Base-by-base conservation (phyloP, 2,113 vertebrate species). In the Hydrolagus affinis region DNA sequence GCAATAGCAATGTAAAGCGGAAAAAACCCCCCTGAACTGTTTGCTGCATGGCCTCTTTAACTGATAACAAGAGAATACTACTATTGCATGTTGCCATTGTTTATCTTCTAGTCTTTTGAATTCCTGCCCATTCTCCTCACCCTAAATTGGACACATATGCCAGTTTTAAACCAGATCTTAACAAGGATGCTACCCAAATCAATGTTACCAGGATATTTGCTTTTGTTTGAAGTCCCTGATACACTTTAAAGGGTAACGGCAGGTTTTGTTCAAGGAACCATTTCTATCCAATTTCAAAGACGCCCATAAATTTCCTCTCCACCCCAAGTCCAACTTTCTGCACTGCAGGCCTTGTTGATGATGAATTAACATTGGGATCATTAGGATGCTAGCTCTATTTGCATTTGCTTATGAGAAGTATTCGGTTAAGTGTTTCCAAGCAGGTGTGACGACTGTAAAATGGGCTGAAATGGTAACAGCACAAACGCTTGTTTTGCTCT, bases 1-100 rank as follows among this genome's bases (percentile, higher is more conserved):
- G 87, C 89, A 91, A 90, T 91, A 66, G 62, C 78, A n/a, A 83
- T 83, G 78, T 17, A 11, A 80, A 83, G 62, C 66, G 78, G 28
- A 83, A 62, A 83, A 32, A 83, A 66, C 6, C 19, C 30, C 23
- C 44, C 23, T 19, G 11, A 32, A 17, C 28, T 30, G 60, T 83
- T 32, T 66, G 62, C 78, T 25, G 66, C 62, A 30, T 17, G 60
- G 14, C 28, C 25, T 68, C 30, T 68, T 83, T 68, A 83, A 30
- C 60, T 83, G 77, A 32, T 83, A 83, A 83, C 25, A 83, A 83
- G 60, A 66, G 25, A 83, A 30, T 8, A 25, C 66, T 83, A 60
- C 78, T 21, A 83, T 68, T 83, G 23, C 66, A 30, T 21, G 19
- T 68, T 83, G 60, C 21, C 78, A 66, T 66, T 66, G 66, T 30